Evolutionary conservation across 2,888 invertebrate genomes (phyloP), one percentile per base, ranked within the genome.

Genomic region (Thecophora atra): DNA sequence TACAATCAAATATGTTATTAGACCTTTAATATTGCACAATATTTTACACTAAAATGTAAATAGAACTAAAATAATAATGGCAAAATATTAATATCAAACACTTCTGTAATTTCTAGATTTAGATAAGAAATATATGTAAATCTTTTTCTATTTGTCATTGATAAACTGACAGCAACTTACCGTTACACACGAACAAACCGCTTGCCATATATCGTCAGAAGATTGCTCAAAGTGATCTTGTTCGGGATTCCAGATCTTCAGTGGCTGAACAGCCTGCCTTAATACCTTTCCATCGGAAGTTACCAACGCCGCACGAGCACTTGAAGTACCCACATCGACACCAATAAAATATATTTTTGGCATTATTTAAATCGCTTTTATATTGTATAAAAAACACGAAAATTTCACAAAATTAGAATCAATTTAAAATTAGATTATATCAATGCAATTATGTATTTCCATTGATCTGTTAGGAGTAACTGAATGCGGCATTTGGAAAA

Each of bases 241-340:
- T 80, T 90, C 88, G 0, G 94, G 93, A 83, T 93, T 94, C 91
- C 93, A 95, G 17, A 93, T 94, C 83, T 89, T 87, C 30, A 95
- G 93, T 62, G 89, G 87, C 81, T 90, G 89, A 0, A 91, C 90
- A 21, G 91, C 88, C 60, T 89, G 87, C 76, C 90, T 89, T 7
- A 91, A 75, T 44, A 95, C 89, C 82, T 90, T 90, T 2, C 97
- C 97, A 70, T 87, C 84, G 7, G 88, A 86, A 70, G 89, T 87
- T 5, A 97, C 93, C 47, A 98, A 87, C 4, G 94, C 97, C 8
- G 95, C 96, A 76, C 98, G 88, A 0, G 91, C 96, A 87, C 97
- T 97, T 17, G 93, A 93, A 2, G 96, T 96, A 6, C 98, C 98
- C 52, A 98, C 97, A 87, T 98, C 98, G 15, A 98, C 94, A 72